phyloP scores from a whole-genome alignment of 2,888 invertebrate genomes.

The Rotaria macrura region DNA sequence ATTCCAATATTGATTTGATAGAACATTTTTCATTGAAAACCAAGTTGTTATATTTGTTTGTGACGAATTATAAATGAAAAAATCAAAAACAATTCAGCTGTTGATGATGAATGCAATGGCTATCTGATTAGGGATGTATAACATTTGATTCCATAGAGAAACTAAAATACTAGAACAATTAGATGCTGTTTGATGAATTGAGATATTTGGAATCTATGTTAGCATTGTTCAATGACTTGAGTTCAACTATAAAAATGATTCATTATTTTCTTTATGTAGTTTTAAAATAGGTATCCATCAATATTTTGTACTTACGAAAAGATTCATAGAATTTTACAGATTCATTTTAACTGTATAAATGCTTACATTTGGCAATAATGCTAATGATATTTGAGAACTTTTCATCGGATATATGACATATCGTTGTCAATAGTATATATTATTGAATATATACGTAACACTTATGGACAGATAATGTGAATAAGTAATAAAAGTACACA shows the following conservation, averaged over 20 bases:
- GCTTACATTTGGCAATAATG: background rate
- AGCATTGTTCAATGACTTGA: background rate
- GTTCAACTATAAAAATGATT: background rate
- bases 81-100: background rate
- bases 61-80: background rate
- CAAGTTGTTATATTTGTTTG: background rate
- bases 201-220: background rate
- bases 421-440: background rate
- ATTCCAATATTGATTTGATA: background rate
- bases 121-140: background rate
- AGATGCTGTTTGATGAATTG: background rate
- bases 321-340: background rate
- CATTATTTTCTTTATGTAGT: background rate
- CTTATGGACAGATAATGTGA: background rate
- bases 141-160: background rate
- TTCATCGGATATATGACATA: background rate
- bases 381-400: background rate
- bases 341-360: background rate
- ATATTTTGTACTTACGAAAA: background rate
- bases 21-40: background rate
- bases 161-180: background rate
- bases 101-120: background rate
- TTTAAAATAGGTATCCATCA: background rate
- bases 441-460: background rate
- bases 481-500: background rate